Base-by-base conservation (phyloP, 2,888 invertebrate genomes). In the Tachina lurida region DNA sequence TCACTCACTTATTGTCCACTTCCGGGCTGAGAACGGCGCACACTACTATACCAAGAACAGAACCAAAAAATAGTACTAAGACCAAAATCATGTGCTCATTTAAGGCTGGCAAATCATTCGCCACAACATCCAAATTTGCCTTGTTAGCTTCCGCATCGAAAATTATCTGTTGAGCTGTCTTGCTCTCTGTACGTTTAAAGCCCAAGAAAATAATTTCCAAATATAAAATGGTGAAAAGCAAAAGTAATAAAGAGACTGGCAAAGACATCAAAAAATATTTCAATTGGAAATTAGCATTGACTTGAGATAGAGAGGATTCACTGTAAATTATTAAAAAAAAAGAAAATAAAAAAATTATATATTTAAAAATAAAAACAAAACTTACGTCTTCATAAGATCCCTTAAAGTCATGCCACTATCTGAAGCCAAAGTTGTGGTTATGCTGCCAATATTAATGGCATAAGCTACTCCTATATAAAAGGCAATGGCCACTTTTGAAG, bases 401-500 rank as follows among this genome's bases (percentile, higher is more conserved):
- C 63, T 54, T 7, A 82, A 47, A 12, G 74, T 31, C 15, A 74
- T 41, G 10, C 85, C 85, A 15, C 56, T 54, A 7, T 82, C 85
- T 0, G 81, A 78, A 19, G 58, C 19, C 41, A 77, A n/a, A 1
- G 43, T 3, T 0, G 63, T 65, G 0, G 63, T 39, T 39, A 85
- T 78, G n/a, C 78, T 70, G 15, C 85, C 85, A 47, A 85, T 82
- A 12, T 82, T 82, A 1, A 78, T 65, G 13, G 85, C 85, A 71
- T 65, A 85, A 9, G 67, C 85, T 10, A 78, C 63, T 22, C 85
- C 85, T 19, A 78, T 78, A 49, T 75, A 85, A 22, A 85, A 82
- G 4, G 82, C 82, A 54, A 47, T 85, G 0, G 74, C 58, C 8
- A 71, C 78, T 17, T 78, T 82, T 0, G 85, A 82, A 5, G 81